These are phyloP conservation scores for Eristalinus aeneus DNA, from an alignment of 2,888 invertebrate genomes.

Conservation along the genomic window DNA sequence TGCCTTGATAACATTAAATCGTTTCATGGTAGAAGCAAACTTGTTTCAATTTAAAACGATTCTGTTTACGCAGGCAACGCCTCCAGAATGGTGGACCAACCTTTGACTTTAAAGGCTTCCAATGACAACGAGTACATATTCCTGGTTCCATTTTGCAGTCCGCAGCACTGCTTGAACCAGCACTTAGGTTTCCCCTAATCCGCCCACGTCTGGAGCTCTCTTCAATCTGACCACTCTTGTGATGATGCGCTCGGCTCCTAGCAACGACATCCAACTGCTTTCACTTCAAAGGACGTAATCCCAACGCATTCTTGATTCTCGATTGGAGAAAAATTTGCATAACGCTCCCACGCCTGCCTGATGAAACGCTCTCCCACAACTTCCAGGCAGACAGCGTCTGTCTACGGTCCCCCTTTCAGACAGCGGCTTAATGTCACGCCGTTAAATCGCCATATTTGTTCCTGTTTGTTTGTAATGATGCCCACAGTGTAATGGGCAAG, in stretches of 20 bases:
- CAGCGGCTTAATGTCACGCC: not conserved
- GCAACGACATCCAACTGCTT: not conserved
- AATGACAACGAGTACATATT: too few species aligned
- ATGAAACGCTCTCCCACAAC: not conserved
- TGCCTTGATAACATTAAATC: too few species aligned
- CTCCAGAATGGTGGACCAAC: too few species aligned
- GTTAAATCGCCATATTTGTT: conserved; percentile 45
- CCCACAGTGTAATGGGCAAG: conserved; percentile 72
- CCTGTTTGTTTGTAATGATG: conserved; percentile 51
- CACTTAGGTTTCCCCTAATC: too few species aligned
- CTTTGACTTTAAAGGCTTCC: too few species aligned
- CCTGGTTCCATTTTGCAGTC: too few species aligned
- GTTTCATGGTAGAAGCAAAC: too few species aligned
- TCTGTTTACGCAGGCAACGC: too few species aligned
- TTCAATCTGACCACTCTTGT: not conserved
- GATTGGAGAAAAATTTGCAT: not conserved
- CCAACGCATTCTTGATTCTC: not conserved
- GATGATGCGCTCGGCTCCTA: not conserved
- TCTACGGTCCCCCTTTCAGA: not conserved
- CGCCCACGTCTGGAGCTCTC: too few species aligned
- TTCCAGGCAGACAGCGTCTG: not conserved
- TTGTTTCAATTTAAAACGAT: too few species aligned
- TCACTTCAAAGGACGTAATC: not conserved
- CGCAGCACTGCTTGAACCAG: too few species aligned
- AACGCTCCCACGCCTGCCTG: not conserved